Percentiles rank a stretch among this genome's conserved stretches.
phyloP scores from a whole-genome alignment of 2,797 vertebrate species.

The Scolopax rusticola region DNA sequence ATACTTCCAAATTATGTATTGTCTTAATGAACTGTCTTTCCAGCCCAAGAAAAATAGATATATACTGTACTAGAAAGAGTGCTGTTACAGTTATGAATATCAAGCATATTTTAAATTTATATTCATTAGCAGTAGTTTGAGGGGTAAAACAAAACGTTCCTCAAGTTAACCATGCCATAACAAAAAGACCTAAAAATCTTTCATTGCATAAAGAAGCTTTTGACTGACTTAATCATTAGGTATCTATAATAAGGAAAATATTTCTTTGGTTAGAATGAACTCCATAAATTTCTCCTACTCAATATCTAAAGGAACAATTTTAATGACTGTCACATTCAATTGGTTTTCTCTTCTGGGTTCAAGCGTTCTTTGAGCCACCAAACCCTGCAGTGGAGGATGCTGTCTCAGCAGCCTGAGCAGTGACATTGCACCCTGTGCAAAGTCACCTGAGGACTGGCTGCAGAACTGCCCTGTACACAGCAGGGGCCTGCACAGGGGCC shows the following conservation, averaged over 20 bases:
- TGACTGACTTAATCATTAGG: not conserved
- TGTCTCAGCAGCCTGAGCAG: not conserved
- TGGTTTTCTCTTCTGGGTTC: not conserved
- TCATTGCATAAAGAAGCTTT: fast-evolving
- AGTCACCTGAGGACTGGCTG: not conserved
- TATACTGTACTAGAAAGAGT: not conserved
- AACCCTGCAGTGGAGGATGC: not conserved
- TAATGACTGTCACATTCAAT: not conserved
- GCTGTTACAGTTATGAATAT: not conserved
- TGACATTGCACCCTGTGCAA: fast-evolving
- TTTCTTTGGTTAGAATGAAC: not conserved
- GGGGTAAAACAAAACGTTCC: too few relatives aligned
- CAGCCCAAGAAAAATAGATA: not conserved
- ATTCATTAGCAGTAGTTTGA: not conserved
- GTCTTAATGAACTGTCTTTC: not conserved
- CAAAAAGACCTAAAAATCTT: not conserved
- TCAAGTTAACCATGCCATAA: not conserved
- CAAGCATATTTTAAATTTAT: not conserved
- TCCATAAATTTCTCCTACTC: not conserved
- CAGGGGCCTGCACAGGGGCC: not conserved
- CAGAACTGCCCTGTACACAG: not conserved
- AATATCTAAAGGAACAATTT: not conserved
- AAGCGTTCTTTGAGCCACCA: not conserved
- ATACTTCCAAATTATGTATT: not conserved
- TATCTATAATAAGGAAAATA: not conserved